These are phyloP conservation scores for Drosophila micromelanica DNA, from an alignment of 1,140 invertebrate species.

Conservation along the genomic window DNA sequence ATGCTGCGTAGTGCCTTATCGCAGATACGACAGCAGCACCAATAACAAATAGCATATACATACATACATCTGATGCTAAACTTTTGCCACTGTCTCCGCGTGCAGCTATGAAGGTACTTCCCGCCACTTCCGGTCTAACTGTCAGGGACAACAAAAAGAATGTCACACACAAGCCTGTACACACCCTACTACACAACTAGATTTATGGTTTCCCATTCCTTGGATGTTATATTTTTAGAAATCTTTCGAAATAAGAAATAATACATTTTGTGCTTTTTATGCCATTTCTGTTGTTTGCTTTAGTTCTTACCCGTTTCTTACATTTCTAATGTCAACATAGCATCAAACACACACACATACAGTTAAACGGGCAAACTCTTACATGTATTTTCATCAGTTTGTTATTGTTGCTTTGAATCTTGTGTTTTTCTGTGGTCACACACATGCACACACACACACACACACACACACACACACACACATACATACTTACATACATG, in stretches of 20 bases:
- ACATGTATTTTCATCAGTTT: slow-evolving; percentile 71
- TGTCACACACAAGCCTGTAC: slow-evolving; percentile 23
- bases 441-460: background rate
- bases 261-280: slow-evolving; percentile 58
- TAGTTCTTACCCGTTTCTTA: slow-evolving; percentile 40
- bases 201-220: slow-evolving; percentile 67
- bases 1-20: slow-evolving; percentile 34
- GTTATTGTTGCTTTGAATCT: slow-evolving; percentile 42
- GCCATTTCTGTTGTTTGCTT: slow-evolving; percentile 29
- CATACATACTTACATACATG: slow-evolving; percentile 16
- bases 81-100: slow-evolving; percentile 75
- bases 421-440: slow-evolving; percentile 32
- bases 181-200: slow-evolving; percentile 18
- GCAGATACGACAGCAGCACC: slow-evolving; percentile 22
- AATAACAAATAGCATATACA: slow-evolving; percentile 54
- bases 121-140: slow-evolving; percentile 61
- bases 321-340: slow-evolving; percentile 73
- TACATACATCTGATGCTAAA: slow-evolving; percentile 67
- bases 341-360: slow-evolving; percentile 44
- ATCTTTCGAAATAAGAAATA: slow-evolving; percentile 75
- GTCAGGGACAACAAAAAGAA: slow-evolving; percentile 67
- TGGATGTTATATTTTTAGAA: slow-evolving; percentile 51
- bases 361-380: slow-evolving; percentile 31
- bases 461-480: no score
- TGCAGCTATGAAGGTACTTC: slow-evolving; percentile 56